These are phyloP conservation scores for Leucoma salicis DNA, from an alignment of 2,888 invertebrate species.

Conservation along the genomic window DNA sequence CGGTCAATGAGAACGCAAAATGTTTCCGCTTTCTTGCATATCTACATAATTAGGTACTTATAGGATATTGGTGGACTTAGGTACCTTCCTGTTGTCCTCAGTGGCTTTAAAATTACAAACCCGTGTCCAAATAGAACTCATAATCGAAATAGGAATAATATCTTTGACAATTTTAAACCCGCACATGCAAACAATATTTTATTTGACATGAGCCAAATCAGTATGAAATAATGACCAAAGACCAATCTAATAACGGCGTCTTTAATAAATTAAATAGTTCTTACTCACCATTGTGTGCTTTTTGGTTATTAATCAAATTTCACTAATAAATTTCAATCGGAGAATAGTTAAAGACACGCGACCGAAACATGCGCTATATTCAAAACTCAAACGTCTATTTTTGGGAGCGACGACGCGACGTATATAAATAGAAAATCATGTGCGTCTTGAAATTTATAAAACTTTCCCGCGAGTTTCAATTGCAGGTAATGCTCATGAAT, in stretches of 20 bases:
- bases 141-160: constrained; percentile 20
- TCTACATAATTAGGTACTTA: neutral
- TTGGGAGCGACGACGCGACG: constrained; percentile 61
- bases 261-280: constrained; percentile 24
- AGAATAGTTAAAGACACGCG: constrained; percentile 29
- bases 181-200: neutral
- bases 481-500: constrained; percentile 27
- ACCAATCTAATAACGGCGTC: neutral
- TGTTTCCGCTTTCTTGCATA: neutral
- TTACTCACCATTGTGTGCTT: constrained; percentile 41
- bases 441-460: constrained; percentile 46
- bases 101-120: constrained; percentile 40
- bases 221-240: neutral
- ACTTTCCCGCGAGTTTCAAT: constrained; percentile 54
- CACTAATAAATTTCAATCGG: constrained; percentile 21
- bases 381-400: constrained; percentile 68
- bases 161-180: neutral
- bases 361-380: constrained; percentile 43
- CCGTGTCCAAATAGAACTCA: constrained; percentile 64
- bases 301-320: constrained; percentile 8
- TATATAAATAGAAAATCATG: constrained; percentile 64
- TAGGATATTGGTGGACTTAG: no score
- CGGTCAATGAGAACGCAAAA: constrained; percentile 5
- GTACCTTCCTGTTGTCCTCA: constrained; percentile 21
- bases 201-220: neutral